Evolutionary conservation across 2,797 vertebrate species (phyloP).

Genomic region (Karalla daura): DNA sequence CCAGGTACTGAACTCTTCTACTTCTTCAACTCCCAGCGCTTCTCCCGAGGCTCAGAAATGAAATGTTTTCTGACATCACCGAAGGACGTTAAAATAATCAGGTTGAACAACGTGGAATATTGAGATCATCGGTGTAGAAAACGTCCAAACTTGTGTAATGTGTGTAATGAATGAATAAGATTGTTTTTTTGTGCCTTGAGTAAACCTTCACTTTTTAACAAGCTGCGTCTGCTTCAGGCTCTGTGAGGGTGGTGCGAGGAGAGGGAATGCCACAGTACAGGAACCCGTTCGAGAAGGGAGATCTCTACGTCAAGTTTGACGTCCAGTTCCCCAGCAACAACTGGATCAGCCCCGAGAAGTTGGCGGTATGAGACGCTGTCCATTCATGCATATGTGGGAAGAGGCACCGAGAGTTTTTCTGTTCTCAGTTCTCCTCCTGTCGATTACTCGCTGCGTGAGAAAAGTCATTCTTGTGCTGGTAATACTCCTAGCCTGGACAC

Average conservation of each 20-base stretch:
- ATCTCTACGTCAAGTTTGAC: slow-evolving; percentile 96
- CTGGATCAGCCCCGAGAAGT: slow-evolving; percentile 97
- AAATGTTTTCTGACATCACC: no score
- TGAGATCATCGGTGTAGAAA: not conserved
- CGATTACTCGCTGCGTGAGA: no score
- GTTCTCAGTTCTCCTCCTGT: no score
- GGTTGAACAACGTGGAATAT: no score
- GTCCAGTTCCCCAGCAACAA: slow-evolving; percentile 98
- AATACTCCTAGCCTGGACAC: no score
- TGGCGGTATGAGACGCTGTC: slow-evolving; percentile 81
- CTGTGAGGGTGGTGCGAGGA: slow-evolving; percentile 91
- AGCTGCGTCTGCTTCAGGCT: slow-evolving; percentile 79
- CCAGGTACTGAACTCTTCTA: slow-evolving; percentile 90
- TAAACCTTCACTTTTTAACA: not conserved
- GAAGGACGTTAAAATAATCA: no score
- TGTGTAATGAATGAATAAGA: not conserved
- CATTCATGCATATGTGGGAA: no score
- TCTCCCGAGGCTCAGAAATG: no score
- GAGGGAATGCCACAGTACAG: slow-evolving; percentile 99
- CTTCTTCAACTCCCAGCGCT: no score
- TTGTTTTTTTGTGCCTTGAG: not conserved
- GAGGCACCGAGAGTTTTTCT: no score
- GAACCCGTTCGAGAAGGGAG: slow-evolving; percentile 98
- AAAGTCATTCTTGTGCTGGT: no score
- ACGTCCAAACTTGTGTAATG: accelerated